Evolutionary conservation across 2,113 vertebrate species (phyloP), one percentile per base, ranked within the genome.

Genomic region (Nesogale talazaci): DNA sequence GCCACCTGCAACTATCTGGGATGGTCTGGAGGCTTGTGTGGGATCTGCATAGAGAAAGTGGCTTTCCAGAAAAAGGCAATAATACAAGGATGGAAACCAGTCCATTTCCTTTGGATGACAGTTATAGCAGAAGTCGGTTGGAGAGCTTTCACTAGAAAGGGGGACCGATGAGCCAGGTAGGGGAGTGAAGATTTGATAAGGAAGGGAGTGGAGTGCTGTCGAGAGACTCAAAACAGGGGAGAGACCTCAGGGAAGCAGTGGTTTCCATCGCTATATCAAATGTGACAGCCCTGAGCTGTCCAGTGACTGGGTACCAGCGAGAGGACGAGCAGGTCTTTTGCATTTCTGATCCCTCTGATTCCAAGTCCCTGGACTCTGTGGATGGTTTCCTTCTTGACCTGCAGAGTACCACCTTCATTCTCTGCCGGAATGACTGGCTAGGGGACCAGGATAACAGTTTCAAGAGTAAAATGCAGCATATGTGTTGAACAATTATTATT

Each of bases 301-400:
- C 0, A 27, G 77, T 61, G 3, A 0, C 46, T 25, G 12, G 3
- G 59, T 25, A 3, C 38, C 1, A 6, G 9, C 31, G 59, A 42
- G 59, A 94, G 46, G 25, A 25, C 59, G 46, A 59, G 17, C 16
- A 34, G 34, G 25, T 31, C 65, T 36, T 61, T 57, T 46, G 34
- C 22, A 0, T 61, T 36, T 85, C 23, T 7, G 22, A 61, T 46
- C 70, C 8, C 31, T 92, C 42, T 3, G 67, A n/a, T 63, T 38
- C 46, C 6, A 2, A 52, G 8, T 65, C 19, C 65, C 46, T 72
- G 70, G n/a, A 0, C 25, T 38, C 23, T 15, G 2, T 12, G 72
- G 34, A 56, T 61, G 14, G 34, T 85, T 75, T 65, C 25, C 29
- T 78, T 57, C 22, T 22, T 6, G 3, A 16, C 61, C 14, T 15